Base-by-base conservation (phyloP, 1,140 invertebrate genomes). In the Macrocentrus cingulum region DNA sequence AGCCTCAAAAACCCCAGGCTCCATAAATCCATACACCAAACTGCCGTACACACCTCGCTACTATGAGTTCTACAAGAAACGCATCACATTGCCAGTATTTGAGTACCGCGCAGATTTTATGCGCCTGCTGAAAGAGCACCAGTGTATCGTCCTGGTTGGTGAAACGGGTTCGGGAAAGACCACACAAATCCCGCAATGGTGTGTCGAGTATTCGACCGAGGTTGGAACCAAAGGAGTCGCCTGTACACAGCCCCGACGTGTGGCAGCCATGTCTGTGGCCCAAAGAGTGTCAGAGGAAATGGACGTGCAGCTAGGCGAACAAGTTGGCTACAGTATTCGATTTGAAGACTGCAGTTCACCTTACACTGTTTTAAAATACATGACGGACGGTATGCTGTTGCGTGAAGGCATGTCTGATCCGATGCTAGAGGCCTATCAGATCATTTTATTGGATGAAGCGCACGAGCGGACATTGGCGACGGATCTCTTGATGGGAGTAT, bases 311-410 rank as follows among this genome's bases (percentile, higher is more conserved):
- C 80, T 99, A 16, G 89, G 77, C 71, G 68, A 64, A 22, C 94
- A 98, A 84, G 98, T 99, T 13, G 98, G 98, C 56, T 99, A 99
- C 76, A 97, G 92, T 69, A 99, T 99, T 68, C 91, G 98, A 84
- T 99, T 99, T 77, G 98, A 99, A 81, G 98, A 99, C 80, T 99
- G 97, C 69, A 97, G 96, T 16, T 95, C 93, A 11, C 84, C 92
- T 0, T 95, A 92, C 76, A 99, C 98, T 0, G 81, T 98, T 36
- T 79, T 91, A 0, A 90, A 91, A 71, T 99, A 99, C 74, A 97
- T 99, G 92, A 99, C 97, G 8, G 97, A 99, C 74, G 98, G 98
- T 95, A 99, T 99, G 97, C 86, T 99, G 71, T 81, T 99, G 18
- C 83, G 98, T 55, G 98, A 99, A 83, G 97, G 94, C 0, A 99